phyloP scores from a whole-genome alignment of 2,797 vertebrate genomes.

The Sphaeramia orbicularis region DNA sequence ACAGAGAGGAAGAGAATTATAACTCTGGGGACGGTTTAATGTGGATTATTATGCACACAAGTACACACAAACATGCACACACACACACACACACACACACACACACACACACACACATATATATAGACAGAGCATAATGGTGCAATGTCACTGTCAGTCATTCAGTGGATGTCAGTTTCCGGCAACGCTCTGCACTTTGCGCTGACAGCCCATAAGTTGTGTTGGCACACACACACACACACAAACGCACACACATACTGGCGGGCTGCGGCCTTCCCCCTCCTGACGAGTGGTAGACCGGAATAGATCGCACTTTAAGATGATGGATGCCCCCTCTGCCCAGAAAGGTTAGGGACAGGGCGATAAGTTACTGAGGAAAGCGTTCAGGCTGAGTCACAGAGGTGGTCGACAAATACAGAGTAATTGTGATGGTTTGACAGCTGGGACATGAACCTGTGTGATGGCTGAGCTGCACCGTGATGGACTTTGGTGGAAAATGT shows the following conservation, averaged over 20 bases:
- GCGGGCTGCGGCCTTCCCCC: slow-evolving; percentile 69
- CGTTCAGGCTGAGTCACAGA: slow-evolving; percentile 53
- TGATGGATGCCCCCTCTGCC: slow-evolving; percentile 80
- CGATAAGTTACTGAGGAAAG: slow-evolving; percentile 78
- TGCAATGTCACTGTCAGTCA: slow-evolving; percentile 83
- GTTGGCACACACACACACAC: slow-evolving; percentile 41
- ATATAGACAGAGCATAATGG: slow-evolving; percentile 55
- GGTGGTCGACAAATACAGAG: slow-evolving; percentile 69
- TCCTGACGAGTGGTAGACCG: slow-evolving; percentile 70
- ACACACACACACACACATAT: slow-evolving; percentile 47
- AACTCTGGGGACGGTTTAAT: slow-evolving; percentile 56
- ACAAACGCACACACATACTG: slow-evolving; percentile 36
- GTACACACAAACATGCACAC: slow-evolving; percentile 33
- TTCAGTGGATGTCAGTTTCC: slow-evolving; percentile 77
- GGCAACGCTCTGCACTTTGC: slow-evolving; percentile 82
- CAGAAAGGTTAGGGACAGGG: slow-evolving; percentile 81
- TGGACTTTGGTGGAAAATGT: slow-evolving; percentile 39
- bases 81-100: slow-evolving; percentile 41
- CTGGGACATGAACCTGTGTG: slow-evolving; percentile 54
- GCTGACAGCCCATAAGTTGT: slow-evolving; percentile 86
- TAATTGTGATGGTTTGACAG: slow-evolving; percentile 75
- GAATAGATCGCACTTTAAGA: slow-evolving; percentile 83
- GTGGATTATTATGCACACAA: slow-evolving; percentile 44
- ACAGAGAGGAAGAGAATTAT: slow-evolving; percentile 52
- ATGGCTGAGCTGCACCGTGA: slow-evolving; percentile 25